phyloP scores from a whole-genome alignment of 2,797 vertebrate species.

The Artibeus lituratus region DNA sequence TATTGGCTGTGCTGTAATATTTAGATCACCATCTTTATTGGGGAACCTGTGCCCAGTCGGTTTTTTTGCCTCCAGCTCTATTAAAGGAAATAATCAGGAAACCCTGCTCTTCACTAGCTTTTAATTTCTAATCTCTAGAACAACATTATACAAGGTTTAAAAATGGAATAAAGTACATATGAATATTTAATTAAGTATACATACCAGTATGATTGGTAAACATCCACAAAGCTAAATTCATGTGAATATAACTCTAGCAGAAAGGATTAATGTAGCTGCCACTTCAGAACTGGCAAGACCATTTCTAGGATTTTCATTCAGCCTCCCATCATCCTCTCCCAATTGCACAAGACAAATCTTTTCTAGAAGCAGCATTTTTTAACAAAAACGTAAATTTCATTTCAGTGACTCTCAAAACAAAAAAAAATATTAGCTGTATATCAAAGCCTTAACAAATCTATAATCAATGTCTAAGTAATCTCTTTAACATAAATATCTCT shows the following conservation, averaged over 20 bases:
- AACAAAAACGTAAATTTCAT: not conserved
- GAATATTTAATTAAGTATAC: conserved; percentile 7
- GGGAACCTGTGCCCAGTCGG: not conserved
- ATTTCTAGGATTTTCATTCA: not conserved
- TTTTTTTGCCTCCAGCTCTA: not conserved
- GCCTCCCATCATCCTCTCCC: not conserved
- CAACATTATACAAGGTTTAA: not conserved
- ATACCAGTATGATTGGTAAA: not conserved
- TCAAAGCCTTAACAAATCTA: not conserved
- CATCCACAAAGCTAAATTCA: not conserved
- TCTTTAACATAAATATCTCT: not conserved
- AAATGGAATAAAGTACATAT: not conserved
- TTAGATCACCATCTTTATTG: not conserved
- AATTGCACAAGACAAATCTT: not conserved
- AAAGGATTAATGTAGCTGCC: not conserved
- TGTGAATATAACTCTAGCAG: not conserved
- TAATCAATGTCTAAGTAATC: not conserved
- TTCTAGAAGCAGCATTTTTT: not conserved
- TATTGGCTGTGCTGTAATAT: not conserved
- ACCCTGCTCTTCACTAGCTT: not conserved
- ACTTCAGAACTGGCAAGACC: not conserved
- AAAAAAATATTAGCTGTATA: not conserved
- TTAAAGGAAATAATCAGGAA: not conserved
- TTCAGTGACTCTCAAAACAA: not conserved
- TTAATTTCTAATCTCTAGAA: conserved; percentile 9